Evolutionary conservation across 2,797 vertebrate genomes (phyloP).

Genomic region (Pristis pectinata): DNA sequence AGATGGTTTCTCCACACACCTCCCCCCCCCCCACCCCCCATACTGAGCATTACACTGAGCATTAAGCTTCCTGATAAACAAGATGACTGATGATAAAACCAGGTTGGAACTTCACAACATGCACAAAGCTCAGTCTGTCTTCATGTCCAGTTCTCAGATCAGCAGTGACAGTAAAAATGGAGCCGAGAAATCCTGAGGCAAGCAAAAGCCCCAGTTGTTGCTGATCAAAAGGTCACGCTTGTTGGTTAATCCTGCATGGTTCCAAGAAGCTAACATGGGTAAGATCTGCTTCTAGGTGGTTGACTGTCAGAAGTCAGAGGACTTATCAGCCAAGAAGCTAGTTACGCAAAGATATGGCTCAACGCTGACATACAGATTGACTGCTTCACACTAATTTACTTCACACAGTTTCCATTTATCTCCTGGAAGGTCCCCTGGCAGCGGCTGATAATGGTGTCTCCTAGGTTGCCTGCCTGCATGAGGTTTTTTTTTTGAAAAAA

Average conservation of each 20-base stretch:
- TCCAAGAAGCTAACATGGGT: constrained; percentile 49
- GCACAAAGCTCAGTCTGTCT: background rate
- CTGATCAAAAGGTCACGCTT: background rate
- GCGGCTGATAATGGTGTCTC: constrained; percentile 67
- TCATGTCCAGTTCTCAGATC: background rate
- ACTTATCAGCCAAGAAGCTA: constrained; percentile 56
- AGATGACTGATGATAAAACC: background rate
- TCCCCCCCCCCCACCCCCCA: no score
- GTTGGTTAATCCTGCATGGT: constrained; percentile 45
- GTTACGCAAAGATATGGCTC: constrained; percentile 64
- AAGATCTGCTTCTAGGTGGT: constrained; percentile 50
- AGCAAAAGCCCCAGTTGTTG: background rate
- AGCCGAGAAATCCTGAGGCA: background rate
- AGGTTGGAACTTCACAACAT: background rate
- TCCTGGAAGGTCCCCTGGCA: constrained; percentile 66
- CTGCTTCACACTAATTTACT: constrained; percentile 75
- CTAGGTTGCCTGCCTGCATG: constrained; percentile 62
- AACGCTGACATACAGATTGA: constrained; percentile 66
- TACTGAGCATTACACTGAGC: background rate
- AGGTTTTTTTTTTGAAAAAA: constrained; percentile 53
- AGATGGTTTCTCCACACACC: background rate
- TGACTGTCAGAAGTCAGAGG: constrained; percentile 53
- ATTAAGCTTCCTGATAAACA: background rate
- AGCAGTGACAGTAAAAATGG: background rate
- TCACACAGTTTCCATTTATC: constrained; percentile 73